A percentile compares a stretch with the other conserved stretches of the same genome.
These are phyloP conservation scores for Enteromius trimaculatus DNA, from an alignment of 2,797 vertebrate genomes.

Conservation along the genomic window DNA sequence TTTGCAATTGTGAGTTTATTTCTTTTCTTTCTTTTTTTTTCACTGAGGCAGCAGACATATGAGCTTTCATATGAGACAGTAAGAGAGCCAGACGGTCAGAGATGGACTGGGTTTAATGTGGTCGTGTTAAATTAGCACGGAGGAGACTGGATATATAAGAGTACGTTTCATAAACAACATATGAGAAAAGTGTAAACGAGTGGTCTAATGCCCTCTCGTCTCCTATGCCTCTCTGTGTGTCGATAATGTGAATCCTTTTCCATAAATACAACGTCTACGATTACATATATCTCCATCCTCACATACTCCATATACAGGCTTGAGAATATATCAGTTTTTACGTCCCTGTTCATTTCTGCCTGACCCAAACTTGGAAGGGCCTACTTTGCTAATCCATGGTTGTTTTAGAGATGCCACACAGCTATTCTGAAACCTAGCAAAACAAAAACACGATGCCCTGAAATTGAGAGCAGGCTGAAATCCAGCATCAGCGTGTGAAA, in stretches of 20 bases:
- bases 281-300: constrained; percentile 41
- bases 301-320: constrained; percentile 57
- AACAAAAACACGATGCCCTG: not conserved
- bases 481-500: constrained; percentile 27
- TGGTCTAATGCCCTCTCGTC: constrained; percentile 58
- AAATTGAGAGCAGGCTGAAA: constrained; percentile 21
- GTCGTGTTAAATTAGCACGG: constrained; percentile 50
- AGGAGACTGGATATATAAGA: constrained; percentile 51
- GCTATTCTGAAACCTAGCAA: constrained; percentile 31
- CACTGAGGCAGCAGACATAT: constrained; percentile 34
- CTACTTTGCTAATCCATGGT: not conserved
- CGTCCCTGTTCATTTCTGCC: not conserved
- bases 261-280: constrained; percentile 64
- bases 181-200: constrained; percentile 65
- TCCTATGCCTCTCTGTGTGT: constrained; percentile 43
- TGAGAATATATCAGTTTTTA: constrained; percentile 46
- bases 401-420: constrained; percentile 1
- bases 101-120: constrained; percentile 51
- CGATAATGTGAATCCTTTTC: constrained; percentile 36
- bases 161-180: constrained; percentile 68
- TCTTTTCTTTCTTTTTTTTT: not conserved
- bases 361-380: constrained; percentile 15
- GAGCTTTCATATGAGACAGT: not conserved
- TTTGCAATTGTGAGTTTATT: not conserved
- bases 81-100: not conserved